Conservation (phyloP, 2,888 invertebrate species). For the Uropetala carovei region DNA sequence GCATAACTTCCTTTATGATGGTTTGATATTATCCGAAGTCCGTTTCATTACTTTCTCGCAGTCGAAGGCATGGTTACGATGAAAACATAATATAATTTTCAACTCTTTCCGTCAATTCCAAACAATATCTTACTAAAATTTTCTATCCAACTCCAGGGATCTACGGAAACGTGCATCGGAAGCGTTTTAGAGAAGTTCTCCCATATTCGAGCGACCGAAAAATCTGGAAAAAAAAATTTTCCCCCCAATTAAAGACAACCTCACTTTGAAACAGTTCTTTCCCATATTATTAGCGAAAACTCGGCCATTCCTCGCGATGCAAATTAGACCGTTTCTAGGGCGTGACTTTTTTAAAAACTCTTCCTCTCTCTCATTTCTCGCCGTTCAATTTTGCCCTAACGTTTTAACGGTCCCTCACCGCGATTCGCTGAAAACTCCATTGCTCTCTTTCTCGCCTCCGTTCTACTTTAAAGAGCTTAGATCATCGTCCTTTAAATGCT, state of each 20-base stretch:
- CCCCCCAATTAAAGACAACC: too few species aligned
- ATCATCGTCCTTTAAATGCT: too few species aligned
- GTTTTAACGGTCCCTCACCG: background rate
- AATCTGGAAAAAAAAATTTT: background rate
- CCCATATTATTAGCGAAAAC: background rate
- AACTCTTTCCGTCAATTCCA: background rate
- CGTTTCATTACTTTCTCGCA: background rate
- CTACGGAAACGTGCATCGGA: too few species aligned
- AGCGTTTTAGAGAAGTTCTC: background rate
- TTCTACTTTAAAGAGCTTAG: too few species aligned
- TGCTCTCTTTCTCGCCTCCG: background rate
- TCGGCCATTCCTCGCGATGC: background rate
- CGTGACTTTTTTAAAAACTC: background rate
- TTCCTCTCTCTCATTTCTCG: background rate
- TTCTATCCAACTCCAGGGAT: too few species aligned
- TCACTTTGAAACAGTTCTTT: background rate
- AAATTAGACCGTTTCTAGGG: conserved; percentile 38
- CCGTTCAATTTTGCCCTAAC: background rate
- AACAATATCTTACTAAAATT: background rate
- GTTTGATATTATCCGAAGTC: background rate
- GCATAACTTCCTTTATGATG: background rate
- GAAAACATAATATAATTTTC: background rate
- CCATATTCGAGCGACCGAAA: background rate
- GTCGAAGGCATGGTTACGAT: background rate
- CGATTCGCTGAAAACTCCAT: background rate